Conservation (phyloP, 2,113 vertebrate genomes). For the Synodontis membranacea region DNA sequence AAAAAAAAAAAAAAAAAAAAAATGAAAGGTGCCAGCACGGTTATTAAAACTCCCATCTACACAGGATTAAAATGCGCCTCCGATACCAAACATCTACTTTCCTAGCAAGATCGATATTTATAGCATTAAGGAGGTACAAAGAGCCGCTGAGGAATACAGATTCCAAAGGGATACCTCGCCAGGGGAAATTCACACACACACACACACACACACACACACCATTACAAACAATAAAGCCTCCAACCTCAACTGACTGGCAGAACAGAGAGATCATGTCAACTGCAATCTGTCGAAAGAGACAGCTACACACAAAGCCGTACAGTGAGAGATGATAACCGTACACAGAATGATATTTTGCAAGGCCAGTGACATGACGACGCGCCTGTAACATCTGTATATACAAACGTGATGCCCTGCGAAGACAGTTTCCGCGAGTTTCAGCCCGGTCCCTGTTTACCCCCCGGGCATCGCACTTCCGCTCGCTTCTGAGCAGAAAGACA, state of each 20-base stretch:
- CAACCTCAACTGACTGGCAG: constrained; percentile 18
- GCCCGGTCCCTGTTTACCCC: background rate
- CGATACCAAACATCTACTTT: background rate
- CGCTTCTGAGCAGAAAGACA: background rate
- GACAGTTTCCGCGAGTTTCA: constrained; percentile 12
- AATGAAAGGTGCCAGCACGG: background rate
- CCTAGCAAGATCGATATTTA: background rate
- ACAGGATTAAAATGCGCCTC: background rate
- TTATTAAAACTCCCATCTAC: background rate
- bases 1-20: no score
- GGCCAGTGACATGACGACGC: constrained; percentile 35
- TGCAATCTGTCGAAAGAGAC: background rate
- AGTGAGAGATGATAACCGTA: background rate
- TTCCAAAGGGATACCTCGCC: background rate
- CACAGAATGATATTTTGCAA: constrained; percentile 27
- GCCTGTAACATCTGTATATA: constrained; percentile 44
- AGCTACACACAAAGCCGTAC: constrained; percentile 12
- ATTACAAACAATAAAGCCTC: background rate
- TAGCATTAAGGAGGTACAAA: background rate
- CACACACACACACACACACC: background rate
- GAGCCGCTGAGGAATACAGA: background rate
- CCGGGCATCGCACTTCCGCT: background rate
- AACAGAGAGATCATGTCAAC: constrained; percentile 16
- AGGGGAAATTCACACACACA: background rate
- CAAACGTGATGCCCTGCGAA: constrained; percentile 26